Percentiles rank a stretch among this genome's conserved stretches.
These are phyloP conservation scores for Galerucella calmariensis DNA, from an alignment of 2,888 invertebrate genomes.

Conservation along the genomic window DNA sequence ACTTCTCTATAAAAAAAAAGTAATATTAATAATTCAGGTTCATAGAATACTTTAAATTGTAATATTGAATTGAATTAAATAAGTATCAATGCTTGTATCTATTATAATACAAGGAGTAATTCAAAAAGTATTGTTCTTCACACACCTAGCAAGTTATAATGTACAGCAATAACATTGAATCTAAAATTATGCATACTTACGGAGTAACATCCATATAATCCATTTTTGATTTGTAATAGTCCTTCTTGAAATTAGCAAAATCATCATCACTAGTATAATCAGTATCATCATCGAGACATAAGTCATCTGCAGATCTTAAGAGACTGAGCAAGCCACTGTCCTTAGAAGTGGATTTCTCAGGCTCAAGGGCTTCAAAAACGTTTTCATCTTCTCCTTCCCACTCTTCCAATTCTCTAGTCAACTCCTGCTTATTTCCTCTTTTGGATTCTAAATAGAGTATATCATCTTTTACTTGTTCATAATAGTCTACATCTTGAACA, in stretches of 20 bases:
- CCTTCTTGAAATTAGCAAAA: constrained; percentile 82
- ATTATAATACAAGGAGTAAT: background rate
- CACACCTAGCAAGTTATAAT: too few relatives aligned
- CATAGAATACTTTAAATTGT: too few relatives aligned
- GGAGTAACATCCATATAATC: constrained; percentile 81
- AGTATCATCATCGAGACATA: constrained; percentile 47
- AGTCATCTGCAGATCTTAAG: constrained; percentile 72
- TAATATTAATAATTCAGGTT: background rate
- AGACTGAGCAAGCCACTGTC: constrained; percentile 70
- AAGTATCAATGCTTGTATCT: too few relatives aligned
- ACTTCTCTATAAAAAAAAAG: constrained; percentile 75
- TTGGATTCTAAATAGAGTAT: constrained; percentile 86
- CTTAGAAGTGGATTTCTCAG: constrained; percentile 62
- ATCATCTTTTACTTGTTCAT: constrained; percentile 82
- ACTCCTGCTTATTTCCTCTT: constrained; percentile 68
- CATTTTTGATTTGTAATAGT: constrained; percentile 93
- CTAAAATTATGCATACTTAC: constrained; percentile 66
- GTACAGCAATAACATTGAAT: too few relatives aligned
- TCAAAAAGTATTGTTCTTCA: background rate
- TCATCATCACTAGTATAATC: constrained; percentile 67
- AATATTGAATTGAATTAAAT: too few relatives aligned
- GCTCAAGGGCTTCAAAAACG: constrained; percentile 60
- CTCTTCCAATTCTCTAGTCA: constrained; percentile 48
- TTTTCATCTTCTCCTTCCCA: constrained; percentile 66
- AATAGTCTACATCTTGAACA: constrained; percentile 79